Base-by-base conservation (phyloP, 2,888 invertebrate species). In the Agrilus mali region DNA sequence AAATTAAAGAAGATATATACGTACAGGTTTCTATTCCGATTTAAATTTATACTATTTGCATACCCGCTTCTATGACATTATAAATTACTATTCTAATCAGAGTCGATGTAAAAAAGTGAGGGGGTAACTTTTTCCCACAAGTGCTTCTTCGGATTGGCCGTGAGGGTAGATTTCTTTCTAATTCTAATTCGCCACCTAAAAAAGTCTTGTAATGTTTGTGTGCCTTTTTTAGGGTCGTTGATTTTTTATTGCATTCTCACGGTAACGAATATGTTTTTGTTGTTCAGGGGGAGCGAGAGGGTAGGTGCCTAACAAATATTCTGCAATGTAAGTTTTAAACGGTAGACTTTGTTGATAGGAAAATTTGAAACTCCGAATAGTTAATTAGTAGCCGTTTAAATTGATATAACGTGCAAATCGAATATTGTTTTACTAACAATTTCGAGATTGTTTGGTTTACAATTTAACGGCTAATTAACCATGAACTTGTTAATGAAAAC, bases 1-100 rank as follows among this genome's bases (percentile, higher is more conserved):
- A 64, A 63, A 64, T 58, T 60, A 58, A 56, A 49, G 41, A 57
- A 55, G 54, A 64, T 63, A 61, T 63, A 64, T 61, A 43, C 51
- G 46, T 27, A 27, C 10, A 22, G 22, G 40, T 38, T 55, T 56
- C 56, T 57, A 56, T 50, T 37, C 44, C 41, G 41, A 43, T 46
- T 46, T 14, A 38, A 47, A 41, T 41, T 44, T 40, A 10, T 53
- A 51, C 53, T 45, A 56, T 58, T 53, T 56, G 56, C 56, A 57
- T 59, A 50, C 53, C 46, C 45, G 45, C 44, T 50, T 44, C 38
- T 42, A 43, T 42, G 40, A 42, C 40, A 57, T 51, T 54, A 55
- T 59, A 57, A 58, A 58, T 57, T 54, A 58, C 56, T 53, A 52
- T 48, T 55, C 53, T 59, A 58, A 59, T 59, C 56, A 55, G 54